These are phyloP conservation scores for Epistrophe grossulariae DNA, from an alignment of 2,888 invertebrate genomes.

Conservation along the genomic window DNA sequence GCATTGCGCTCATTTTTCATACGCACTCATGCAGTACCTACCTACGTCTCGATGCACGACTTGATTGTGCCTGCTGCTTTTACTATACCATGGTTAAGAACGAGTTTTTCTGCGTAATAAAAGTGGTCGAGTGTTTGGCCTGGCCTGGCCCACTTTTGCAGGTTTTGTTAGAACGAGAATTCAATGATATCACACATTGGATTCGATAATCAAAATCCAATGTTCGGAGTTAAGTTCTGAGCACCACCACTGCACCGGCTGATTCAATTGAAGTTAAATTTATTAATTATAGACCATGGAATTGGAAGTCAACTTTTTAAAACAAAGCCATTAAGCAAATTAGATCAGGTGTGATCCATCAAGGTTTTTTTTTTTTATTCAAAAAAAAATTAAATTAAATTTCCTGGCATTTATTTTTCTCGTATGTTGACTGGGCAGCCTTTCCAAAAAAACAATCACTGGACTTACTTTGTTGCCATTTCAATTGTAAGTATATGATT, in stretches of 20 bases:
- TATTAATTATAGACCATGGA: slow-evolving; percentile 20
- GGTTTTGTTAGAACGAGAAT: slow-evolving; percentile 53
- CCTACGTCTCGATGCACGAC: slow-evolving; percentile 25
- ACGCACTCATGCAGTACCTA: slow-evolving; percentile 52
- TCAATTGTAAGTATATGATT: slow-evolving; percentile 13
- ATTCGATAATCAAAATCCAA: slow-evolving; percentile 49
- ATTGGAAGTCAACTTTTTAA: slow-evolving; percentile 36
- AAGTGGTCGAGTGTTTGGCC: slow-evolving; percentile 29
- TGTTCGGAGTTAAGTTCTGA: slow-evolving; percentile 35
- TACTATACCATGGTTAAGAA: slow-evolving; percentile 29
- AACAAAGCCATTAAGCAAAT: slow-evolving; percentile 24
- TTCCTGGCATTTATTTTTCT: slow-evolving; percentile 34
- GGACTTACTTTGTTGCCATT: slow-evolving; percentile 3
- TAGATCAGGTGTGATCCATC: slow-evolving; percentile 17
- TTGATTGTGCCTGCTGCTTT: slow-evolving; percentile 13
- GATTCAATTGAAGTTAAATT: slow-evolving; percentile 16
- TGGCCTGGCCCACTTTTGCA: slow-evolving; percentile 49
- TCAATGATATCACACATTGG: slow-evolving; percentile 53
- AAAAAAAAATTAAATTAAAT: slow-evolving; percentile 21
- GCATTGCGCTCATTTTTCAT: slow-evolving; percentile 50
- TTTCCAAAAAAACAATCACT: slow-evolving; percentile 7
- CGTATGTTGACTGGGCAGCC: neutral
- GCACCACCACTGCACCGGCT: slow-evolving; percentile 14
- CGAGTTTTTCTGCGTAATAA: slow-evolving; percentile 57
- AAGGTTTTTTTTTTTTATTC: slow-evolving; percentile 27